phyloP scores from a whole-genome alignment of 2,113 vertebrate species.

The Lepisosteus oculatus region DNA sequence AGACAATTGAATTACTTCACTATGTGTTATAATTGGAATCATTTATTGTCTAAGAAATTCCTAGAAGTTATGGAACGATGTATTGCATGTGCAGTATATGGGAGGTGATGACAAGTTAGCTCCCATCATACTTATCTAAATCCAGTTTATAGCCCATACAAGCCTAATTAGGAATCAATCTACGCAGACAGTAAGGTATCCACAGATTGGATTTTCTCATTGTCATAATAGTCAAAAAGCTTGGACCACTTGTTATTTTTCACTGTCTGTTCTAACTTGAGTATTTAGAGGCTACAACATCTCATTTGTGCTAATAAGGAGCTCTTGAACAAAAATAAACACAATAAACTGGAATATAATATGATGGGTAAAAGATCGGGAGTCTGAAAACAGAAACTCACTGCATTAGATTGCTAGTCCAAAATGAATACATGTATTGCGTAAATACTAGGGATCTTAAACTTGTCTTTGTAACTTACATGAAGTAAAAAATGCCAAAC shows the following conservation, averaged over 20 bases:
- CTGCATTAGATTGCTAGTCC: no score
- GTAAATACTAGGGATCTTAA: no score
- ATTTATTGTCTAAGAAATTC: slow-evolving; percentile 39
- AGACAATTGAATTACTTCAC: slow-evolving; percentile 6
- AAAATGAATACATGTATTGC: no score
- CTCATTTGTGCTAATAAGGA: no score
- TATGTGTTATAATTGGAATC: slow-evolving; percentile 7
- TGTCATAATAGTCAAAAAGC: slow-evolving; percentile 76
- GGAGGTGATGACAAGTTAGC: slow-evolving; percentile 74
- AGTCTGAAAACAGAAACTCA: no score
- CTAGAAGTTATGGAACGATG: slow-evolving; percentile 27
- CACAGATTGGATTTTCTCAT: slow-evolving; percentile 75
- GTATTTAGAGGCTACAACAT: no score
- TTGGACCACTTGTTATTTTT: slow-evolving; percentile 64
- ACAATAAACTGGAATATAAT: no score
- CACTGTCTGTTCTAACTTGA: no score
- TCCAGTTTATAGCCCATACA: slow-evolving; percentile 76
- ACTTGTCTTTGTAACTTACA: no score
- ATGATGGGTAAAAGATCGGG: no score
- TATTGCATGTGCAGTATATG: slow-evolving; percentile 66
- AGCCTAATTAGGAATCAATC: slow-evolving; percentile 80
- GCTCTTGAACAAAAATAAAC: no score
- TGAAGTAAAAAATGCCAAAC: no score
- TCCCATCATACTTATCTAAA: slow-evolving; percentile 76
- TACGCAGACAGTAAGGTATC: slow-evolving; percentile 80